A percentile compares a stretch with the other conserved stretches of the same genome.
Evolutionary conservation across 2,797 vertebrate genomes (phyloP).

Genomic region (Erpetoichthys calabaricus): DNA sequence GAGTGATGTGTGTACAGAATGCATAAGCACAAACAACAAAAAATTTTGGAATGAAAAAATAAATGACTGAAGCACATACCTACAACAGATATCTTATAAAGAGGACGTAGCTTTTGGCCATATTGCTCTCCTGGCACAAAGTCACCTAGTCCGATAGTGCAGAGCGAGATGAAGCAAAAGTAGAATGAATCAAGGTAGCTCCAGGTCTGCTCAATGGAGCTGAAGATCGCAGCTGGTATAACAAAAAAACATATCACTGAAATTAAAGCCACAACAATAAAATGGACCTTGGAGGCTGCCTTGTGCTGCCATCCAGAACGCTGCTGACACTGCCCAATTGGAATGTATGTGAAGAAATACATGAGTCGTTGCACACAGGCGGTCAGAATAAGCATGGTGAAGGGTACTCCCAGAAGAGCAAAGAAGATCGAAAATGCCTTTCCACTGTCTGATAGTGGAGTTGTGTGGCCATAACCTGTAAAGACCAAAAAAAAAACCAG

Average conservation of each 20-base stretch:
- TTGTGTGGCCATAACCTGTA: conserved; percentile 73
- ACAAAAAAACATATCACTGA: conserved; percentile 55
- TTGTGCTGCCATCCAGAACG: conserved; percentile 38
- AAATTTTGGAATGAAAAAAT: too few species aligned
- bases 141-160: conserved; percentile 80
- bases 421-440: conserved; percentile 77
- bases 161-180: conserved; percentile 83
- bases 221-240: conserved; percentile 58
- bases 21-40: too few species aligned
- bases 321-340: conserved; percentile 40
- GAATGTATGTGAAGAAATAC: conserved; percentile 44
- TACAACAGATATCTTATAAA: conserved; percentile 72
- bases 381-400: conserved; percentile 76
- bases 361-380: conserved; percentile 66
- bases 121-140: conserved; percentile 61
- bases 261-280: conserved; percentile 39
- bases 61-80: conserved; percentile 46
- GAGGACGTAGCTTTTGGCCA: conserved; percentile 40
- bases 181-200: conserved; percentile 73
- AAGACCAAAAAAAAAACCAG: neutral
- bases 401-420: conserved; percentile 65
- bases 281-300: conserved; percentile 44
- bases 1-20: too few species aligned
- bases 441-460: conserved; percentile 62
- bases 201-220: conserved; percentile 54